Percentiles rank a stretch among this genome's conserved stretches.
phyloP scores from a whole-genome alignment of 2,888 invertebrate genomes.

The Aspidiotus rigidus region DNA sequence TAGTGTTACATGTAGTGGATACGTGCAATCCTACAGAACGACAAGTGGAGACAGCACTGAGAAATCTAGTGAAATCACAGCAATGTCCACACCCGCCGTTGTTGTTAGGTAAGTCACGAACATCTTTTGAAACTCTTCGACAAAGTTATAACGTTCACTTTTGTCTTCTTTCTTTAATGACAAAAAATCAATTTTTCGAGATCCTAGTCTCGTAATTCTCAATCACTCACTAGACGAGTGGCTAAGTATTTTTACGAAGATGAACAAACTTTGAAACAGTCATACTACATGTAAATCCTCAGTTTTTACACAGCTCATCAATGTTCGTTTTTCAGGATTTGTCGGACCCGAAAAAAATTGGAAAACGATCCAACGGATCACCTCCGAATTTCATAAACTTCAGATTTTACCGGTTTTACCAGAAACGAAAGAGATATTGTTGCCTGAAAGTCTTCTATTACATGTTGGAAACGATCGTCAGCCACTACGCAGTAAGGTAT shows the following conservation, averaged over 20 bases:
- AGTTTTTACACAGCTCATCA: no score
- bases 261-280: no score
- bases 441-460: constrained; percentile 18
- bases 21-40: constrained; percentile 44
- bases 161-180: no score
- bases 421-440: constrained; percentile 2
- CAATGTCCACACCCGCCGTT: constrained; percentile 44
- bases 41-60: constrained; percentile 43
- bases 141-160: no score
- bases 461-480: constrained; percentile 26
- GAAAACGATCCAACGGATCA: constrained; percentile 42
- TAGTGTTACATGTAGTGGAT: constrained; percentile 40
- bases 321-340: constrained; percentile 41
- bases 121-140: no score
- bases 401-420: constrained; percentile 40
- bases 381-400: constrained; percentile 43
- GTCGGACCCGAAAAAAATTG: constrained; percentile 42
- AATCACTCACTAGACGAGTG: no score
- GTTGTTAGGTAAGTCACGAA: constrained; percentile 41
- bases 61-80: constrained; percentile 43
- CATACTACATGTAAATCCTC: no score
- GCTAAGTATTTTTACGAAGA: no score
- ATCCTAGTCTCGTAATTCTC: no score
- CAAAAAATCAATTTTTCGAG: no score
- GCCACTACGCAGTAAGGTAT: constrained; percentile 29